phyloP scores from a whole-genome alignment of 2,888 invertebrate genomes.

The Artemia sinica region DNA sequence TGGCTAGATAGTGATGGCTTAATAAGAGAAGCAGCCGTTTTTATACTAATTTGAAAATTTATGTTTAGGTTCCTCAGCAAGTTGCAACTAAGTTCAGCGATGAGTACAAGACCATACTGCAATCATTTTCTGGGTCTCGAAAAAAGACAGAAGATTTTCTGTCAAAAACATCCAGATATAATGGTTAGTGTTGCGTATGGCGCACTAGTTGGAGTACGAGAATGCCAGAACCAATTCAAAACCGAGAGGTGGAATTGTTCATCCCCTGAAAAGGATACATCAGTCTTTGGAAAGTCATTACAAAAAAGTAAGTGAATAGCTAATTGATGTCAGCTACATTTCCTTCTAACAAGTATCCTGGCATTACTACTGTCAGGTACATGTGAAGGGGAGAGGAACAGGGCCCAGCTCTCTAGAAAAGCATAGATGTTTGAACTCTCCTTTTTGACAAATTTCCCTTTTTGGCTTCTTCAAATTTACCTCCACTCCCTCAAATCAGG shows the following conservation, averaged over 20 bases:
- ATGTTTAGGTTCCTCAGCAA: constrained; percentile 31
- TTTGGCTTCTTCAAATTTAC: too few species aligned
- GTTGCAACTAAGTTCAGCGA: constrained; percentile 30
- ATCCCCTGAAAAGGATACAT: constrained; percentile 51
- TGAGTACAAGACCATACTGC: constrained; percentile 29
- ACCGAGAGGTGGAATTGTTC: constrained; percentile 79
- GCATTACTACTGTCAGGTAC: too few species aligned
- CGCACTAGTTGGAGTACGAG: constrained; percentile 59
- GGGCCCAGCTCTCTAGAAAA: too few species aligned
- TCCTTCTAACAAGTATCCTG: too few species aligned
- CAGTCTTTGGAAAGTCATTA: constrained; percentile 34
- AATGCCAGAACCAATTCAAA: constrained; percentile 66
- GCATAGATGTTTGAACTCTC: too few species aligned
- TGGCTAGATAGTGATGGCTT: too few species aligned
- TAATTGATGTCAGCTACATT: too few species aligned
- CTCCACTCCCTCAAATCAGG: too few species aligned
- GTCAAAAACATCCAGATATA: constrained; percentile 47
- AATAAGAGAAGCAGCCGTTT: too few species aligned
- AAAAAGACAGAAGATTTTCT: constrained; percentile 31
- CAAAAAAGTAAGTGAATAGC: constrained; percentile 30
- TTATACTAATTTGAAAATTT: background rate
- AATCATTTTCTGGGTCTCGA: constrained; percentile 33
- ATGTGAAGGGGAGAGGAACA: too few species aligned
- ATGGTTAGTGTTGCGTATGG: constrained; percentile 71
- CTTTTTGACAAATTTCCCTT: too few species aligned